Base-by-base conservation (phyloP, 1,140 invertebrate species). In the Neodiprion virginianus region DNA sequence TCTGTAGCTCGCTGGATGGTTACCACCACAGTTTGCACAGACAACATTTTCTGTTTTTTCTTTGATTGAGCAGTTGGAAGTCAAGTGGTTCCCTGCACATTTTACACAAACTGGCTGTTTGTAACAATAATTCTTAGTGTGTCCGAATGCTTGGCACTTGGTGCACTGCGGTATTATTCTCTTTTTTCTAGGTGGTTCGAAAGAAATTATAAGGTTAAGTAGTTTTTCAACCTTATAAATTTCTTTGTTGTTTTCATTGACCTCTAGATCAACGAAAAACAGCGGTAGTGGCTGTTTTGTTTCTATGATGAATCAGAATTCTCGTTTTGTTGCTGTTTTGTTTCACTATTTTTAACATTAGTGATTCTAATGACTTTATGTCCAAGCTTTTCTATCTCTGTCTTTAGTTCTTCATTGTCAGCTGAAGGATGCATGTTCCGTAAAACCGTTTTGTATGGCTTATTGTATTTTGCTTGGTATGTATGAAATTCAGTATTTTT, bases 1-100 rank as follows among this genome's bases (percentile, higher is more conserved):
- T 78, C 75, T 79, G 49, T 84, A 86, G 76, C 83, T 87, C 1
- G 83, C 84, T 49, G 82, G 79, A 65, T 88, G 86, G 12, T 81
- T 74, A 65, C 80, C 75, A 1, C 74, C 69, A 68, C 85, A 88
- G 21, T 78, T 75, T 0, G 76, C 79, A 76, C 85, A 88, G 69
- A 75, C 82, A 8, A 80, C 76, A 71, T 81, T 77, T 1, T 73
- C 73, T 65, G 82, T 73, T 73, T 72, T 75, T 7, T 71, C 47
- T 78, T 83, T 83, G 66, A 71, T 67, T 0, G 69, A 1, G 66
- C 73, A 78, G 12, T 67, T 67, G 28, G 48, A 21, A 12, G 72
- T 71, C 21, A 1, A n/a, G 50, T 75, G 77, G 4, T 48, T 69
- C 11, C 23, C 50, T 12, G 49, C 49, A 53, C 76, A 74, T 81